These are phyloP conservation scores for Apodemia mormo DNA, from an alignment of 2,888 invertebrate genomes.

Conservation along the genomic window DNA sequence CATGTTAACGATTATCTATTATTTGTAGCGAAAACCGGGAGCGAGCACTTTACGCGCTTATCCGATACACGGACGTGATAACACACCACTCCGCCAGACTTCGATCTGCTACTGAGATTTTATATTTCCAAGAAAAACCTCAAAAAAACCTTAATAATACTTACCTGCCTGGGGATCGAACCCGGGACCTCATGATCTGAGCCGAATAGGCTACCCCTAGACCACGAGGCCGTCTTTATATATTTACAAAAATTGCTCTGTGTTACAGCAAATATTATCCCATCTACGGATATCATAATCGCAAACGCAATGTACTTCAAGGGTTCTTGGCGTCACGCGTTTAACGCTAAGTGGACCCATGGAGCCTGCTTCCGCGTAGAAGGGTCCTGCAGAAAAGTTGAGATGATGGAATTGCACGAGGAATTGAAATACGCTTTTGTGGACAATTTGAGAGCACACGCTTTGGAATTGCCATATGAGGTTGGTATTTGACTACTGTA, in stretches of 20 bases:
- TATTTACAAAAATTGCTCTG: neutral
- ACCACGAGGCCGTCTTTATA: too few relatives aligned
- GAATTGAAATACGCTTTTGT: conserved; percentile 82
- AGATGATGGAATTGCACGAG: conserved; percentile 83
- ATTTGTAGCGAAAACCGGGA: too few relatives aligned
- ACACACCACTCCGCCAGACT: too few relatives aligned
- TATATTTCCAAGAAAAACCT: too few relatives aligned
- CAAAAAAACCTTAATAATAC: too few relatives aligned
- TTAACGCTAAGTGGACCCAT: conserved; percentile 74
- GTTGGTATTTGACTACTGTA: conserved; percentile 54
- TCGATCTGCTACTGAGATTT: too few relatives aligned
- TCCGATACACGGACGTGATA: too few relatives aligned
- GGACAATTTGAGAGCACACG: conserved; percentile 80
- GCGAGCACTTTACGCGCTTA: too few relatives aligned
- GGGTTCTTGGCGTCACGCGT: conserved; percentile 82
- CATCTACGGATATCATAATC: conserved; percentile 77
- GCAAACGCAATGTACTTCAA: conserved; percentile 86
- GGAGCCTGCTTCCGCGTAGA: conserved; percentile 77
- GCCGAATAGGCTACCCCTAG: too few relatives aligned
- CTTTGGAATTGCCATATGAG: conserved; percentile 84
- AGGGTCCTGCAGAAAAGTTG: conserved; percentile 67
- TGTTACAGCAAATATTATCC: conserved; percentile 69
- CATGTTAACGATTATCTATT: too few relatives aligned
- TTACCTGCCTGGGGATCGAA: too few relatives aligned
- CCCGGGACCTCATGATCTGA: too few relatives aligned